phyloP scores from a whole-genome alignment of 2,113 vertebrate genomes.

The Phyllostomus hastatus region DNA sequence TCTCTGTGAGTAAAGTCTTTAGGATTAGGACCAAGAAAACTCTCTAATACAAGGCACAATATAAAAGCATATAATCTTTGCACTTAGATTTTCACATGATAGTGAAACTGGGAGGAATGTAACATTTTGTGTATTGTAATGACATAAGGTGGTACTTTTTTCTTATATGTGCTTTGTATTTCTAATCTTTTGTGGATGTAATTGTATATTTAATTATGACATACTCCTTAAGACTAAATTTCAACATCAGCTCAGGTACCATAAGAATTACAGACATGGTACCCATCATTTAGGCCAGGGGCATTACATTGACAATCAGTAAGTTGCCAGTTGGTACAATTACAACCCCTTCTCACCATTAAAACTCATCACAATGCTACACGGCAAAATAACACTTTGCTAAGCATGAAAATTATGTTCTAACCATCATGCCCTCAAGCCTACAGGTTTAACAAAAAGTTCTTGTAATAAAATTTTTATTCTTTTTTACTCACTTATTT shows the following conservation, averaged over 20 bases:
- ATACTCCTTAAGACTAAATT: slow-evolving; percentile 56
- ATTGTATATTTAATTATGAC: slow-evolving; percentile 51
- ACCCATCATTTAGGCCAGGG: background rate
- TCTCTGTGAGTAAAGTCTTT: background rate
- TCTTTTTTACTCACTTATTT: background rate
- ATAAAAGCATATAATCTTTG: background rate
- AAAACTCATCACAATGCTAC: background rate
- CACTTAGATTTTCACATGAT: background rate
- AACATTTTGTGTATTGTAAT: background rate
- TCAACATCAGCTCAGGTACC: background rate
- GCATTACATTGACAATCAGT: background rate
- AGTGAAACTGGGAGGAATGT: background rate
- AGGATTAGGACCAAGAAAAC: background rate
- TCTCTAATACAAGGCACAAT: background rate
- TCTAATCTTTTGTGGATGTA: background rate
- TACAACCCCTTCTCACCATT: background rate
- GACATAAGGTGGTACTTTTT: background rate
- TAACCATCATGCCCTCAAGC: background rate
- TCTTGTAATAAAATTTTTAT: background rate
- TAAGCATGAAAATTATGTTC: background rate
- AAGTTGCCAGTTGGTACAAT: background rate
- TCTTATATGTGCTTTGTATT: background rate
- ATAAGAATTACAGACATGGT: background rate
- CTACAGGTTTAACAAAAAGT: background rate
- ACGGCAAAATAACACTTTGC: background rate